phyloP scores from a whole-genome alignment of 2,113 vertebrate species.

The Marcusenius ussheri region DNA sequence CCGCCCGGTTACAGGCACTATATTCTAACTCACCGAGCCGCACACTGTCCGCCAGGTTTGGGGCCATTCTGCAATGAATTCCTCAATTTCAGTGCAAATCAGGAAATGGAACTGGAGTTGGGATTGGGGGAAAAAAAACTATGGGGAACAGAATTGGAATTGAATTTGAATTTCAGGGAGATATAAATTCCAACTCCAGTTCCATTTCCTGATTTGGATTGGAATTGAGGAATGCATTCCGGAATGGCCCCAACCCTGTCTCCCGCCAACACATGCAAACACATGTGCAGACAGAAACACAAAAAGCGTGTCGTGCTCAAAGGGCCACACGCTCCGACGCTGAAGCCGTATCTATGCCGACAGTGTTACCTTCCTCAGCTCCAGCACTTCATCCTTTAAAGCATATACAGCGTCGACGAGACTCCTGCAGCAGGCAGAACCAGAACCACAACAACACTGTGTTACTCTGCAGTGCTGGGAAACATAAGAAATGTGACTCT shows the following conservation, averaged over 20 bases:
- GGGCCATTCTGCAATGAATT: too few relatives aligned
- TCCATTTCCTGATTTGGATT: too few relatives aligned
- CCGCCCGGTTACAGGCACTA: neutral
- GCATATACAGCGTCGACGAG: slow-evolving; percentile 97
- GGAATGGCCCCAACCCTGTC: too few relatives aligned
- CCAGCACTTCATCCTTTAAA: slow-evolving; percentile 94
- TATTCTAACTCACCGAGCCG: neutral
- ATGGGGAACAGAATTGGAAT: too few relatives aligned
- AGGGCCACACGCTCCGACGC: neutral
- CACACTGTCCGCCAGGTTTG: neutral
- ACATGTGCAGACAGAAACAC: neutral
- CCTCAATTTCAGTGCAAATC: too few relatives aligned
- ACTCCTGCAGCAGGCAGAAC: slow-evolving; percentile 63
- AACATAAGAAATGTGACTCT: neutral
- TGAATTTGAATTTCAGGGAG: too few relatives aligned
- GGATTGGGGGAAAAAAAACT: too few relatives aligned
- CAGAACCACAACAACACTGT: neutral
- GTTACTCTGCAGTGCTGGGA: neutral
- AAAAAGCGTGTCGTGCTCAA: neutral
- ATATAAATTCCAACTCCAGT: too few relatives aligned
- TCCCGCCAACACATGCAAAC: neutral
- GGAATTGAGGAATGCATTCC: too few relatives aligned
- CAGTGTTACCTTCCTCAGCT: slow-evolving; percentile 83
- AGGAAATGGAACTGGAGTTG: too few relatives aligned
- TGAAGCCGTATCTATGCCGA: neutral